phyloP scores from a whole-genome alignment of 35 echinoderm and acorn worm genomes.

The Stichopus chloronotus region DNA sequence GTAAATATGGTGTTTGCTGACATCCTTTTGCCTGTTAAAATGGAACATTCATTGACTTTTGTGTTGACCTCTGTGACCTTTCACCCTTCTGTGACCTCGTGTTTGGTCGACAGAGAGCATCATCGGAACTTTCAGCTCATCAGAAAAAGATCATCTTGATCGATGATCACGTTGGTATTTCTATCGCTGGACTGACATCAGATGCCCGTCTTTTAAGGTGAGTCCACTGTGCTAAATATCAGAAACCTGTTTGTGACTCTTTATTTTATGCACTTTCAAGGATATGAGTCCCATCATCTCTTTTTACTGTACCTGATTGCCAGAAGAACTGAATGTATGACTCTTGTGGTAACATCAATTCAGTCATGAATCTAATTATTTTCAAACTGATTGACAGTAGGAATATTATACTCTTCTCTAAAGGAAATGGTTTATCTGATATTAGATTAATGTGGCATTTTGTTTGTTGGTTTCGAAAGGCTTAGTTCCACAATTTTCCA shows the following conservation, averaged over 20 bases:
- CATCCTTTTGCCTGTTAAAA: neutral
- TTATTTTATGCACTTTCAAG: neutral
- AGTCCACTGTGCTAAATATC: neutral
- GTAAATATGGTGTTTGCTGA: too few relatives aligned
- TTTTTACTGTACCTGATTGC: neutral
- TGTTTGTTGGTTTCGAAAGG: too few relatives aligned
- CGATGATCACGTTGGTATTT: slow-evolving; percentile 96
- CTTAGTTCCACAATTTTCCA: too few relatives aligned
- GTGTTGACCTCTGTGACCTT: neutral
- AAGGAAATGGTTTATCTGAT: too few relatives aligned
- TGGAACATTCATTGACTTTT: neutral
- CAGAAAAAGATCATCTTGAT: slow-evolving; percentile 98
- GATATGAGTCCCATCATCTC: neutral
- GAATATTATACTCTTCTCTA: too few relatives aligned
- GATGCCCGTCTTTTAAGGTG: slow-evolving; percentile 97
- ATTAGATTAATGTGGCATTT: too few relatives aligned
- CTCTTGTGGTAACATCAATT: too few relatives aligned
- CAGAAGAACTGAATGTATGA: neutral
- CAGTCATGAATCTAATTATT: too few relatives aligned
- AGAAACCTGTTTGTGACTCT: neutral
- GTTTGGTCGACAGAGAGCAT: slow-evolving; percentile 78
- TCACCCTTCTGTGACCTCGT: too few relatives aligned
- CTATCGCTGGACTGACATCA: slow-evolving; percentile 96
- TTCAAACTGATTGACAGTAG: too few relatives aligned
- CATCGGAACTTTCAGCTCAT: slow-evolving; percentile 95